These are phyloP conservation scores for Crotalus horridus DNA, from an alignment of 2,113 vertebrate species.

Conservation along the genomic window DNA sequence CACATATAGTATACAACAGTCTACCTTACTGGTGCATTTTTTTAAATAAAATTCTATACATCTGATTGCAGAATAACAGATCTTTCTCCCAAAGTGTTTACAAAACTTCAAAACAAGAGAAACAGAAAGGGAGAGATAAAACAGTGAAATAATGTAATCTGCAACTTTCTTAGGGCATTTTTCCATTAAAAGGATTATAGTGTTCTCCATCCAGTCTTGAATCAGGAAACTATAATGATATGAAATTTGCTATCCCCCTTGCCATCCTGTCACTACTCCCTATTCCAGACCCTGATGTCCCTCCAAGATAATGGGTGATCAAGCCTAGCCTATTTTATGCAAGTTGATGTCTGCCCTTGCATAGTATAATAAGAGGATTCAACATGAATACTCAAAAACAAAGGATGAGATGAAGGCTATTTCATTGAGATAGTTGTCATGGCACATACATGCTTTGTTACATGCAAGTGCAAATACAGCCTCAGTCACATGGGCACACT, in stretches of 20 bases:
- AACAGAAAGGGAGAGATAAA: not conserved
- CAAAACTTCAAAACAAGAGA: not conserved
- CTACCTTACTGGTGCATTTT: not conserved
- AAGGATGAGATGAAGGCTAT: not conserved
- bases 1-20: not conserved
- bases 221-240: too few species aligned
- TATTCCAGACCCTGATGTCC: not conserved
- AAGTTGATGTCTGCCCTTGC: not conserved
- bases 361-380: not conserved
- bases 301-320: not conserved
- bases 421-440: not conserved
- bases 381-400: not conserved
- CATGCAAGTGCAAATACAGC: not conserved
- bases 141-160: not conserved
- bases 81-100: not conserved
- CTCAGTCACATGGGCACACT: not conserved
- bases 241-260: not conserved
- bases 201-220: not conserved
- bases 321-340: not conserved
- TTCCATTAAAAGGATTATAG: not conserved
- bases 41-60: not conserved
- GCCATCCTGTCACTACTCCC: not conserved
- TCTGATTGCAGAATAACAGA: not conserved
- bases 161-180: not conserved
- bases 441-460: not conserved